Evolutionary conservation across 1,140 invertebrate species (phyloP).

Genomic region (Leptonema lineaticorne): DNA sequence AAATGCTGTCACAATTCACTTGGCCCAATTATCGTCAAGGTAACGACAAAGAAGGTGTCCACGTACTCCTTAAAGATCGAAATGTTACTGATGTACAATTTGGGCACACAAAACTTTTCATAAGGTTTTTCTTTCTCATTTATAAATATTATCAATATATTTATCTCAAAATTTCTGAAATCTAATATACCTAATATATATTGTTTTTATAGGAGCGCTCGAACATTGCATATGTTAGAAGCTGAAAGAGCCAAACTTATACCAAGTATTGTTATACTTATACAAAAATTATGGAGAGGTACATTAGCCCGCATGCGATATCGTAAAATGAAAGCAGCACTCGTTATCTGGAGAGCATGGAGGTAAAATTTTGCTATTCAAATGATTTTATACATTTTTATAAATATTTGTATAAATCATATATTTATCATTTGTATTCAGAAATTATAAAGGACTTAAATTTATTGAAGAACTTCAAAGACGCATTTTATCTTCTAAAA

Average conservation of each 20-base stretch:
- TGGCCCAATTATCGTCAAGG: slow-evolving; percentile 90
- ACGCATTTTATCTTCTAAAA: slow-evolving; percentile 56
- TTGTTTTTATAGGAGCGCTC: slow-evolving; percentile 63
- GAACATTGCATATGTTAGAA: slow-evolving; percentile 87
- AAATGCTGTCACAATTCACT: slow-evolving; percentile 91
- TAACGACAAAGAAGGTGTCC: slow-evolving; percentile 77
- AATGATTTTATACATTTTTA: background rate
- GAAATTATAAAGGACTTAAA: slow-evolving; percentile 77
- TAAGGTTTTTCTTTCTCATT: slow-evolving; percentile 56
- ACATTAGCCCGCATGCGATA: slow-evolving; percentile 76
- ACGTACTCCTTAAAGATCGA: slow-evolving; percentile 79
- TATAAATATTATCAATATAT: background rate
- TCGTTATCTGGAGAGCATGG: slow-evolving; percentile 81
- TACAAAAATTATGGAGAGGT: slow-evolving; percentile 94
- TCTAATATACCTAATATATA: background rate
- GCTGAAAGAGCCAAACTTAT: slow-evolving; percentile 78
- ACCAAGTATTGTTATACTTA: slow-evolving; percentile 83
- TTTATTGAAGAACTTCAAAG: slow-evolving; percentile 73
- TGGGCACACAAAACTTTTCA: slow-evolving; percentile 94
- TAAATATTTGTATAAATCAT: background rate
- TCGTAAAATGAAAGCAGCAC: slow-evolving; percentile 81
- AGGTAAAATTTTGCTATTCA: slow-evolving; percentile 44
- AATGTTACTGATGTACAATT: slow-evolving; percentile 86
- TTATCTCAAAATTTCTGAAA: too few relatives aligned
- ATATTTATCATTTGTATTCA: slow-evolving; percentile 30